Base-by-base conservation (phyloP, 2,888 invertebrate genomes). In the Polymixis lichenea region DNA sequence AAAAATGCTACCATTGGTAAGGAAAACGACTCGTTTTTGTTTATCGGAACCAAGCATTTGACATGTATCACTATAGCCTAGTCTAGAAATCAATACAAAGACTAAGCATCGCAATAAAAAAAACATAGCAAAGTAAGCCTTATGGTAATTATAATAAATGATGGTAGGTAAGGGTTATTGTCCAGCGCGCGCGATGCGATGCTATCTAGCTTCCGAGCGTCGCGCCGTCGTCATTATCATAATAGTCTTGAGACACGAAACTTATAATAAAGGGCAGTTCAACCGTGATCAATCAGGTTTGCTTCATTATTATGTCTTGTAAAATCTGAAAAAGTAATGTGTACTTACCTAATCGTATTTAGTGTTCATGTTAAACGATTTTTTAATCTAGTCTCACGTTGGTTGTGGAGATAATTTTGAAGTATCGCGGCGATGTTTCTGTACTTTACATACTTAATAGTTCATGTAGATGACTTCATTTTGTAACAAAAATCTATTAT, bases 111-210 rank as follows among this genome's bases (percentile, higher is more conserved):
- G 53, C 74, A 77, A 78, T 64, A 78, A 90, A 67, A 80, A 51
- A 69, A 91, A 87, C 89, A 91, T 92, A 92, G 89, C 87, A 61
- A 65, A 86, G 17, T 66, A 82, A 89, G 86, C 91, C 91, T 93
- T 93, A 94, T 93, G 93, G 88, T 94, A 94, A 94, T 95, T 92
- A 94, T 94, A 94, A 95, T 94, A 94, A 95, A 94, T 94, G 92
- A 94, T 93, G 92, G 93, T 91, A 87, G 88, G 91, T 94, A 92
- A 94, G 95, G 94, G 95, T 95, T 95, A 95, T 95, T 95, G 95
- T 95, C 96, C 96, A 96, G 91, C 92, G 94, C 92, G 93, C 94
- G 95, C 95, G 94, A 95, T 95, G 91, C 90, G 96, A 96, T 96
- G 91, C 91, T 95, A 96, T 96, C 96, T 93, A 71, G 91, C 86